Evolutionary conservation across 2,888 invertebrate species (phyloP).

Genomic region (Pachydiplax longipennis): DNA sequence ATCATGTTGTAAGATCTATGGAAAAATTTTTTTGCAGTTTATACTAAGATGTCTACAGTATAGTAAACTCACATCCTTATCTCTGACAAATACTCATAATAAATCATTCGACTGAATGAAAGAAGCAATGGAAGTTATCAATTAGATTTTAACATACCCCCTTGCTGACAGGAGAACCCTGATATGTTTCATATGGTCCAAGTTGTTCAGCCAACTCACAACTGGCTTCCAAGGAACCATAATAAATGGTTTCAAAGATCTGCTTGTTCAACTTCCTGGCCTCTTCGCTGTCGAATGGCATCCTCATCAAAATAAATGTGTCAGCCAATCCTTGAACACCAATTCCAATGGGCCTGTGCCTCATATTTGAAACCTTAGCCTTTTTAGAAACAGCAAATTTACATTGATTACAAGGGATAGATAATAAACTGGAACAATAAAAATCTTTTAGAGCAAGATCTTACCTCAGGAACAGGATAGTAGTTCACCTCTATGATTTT

Average conservation of each 20-base stretch:
- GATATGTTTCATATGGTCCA: constrained; percentile 91
- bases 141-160: constrained; percentile 65
- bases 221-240: constrained; percentile 94
- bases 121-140: too few species aligned
- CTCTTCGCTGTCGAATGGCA: constrained; percentile 89
- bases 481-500: constrained; percentile 96
- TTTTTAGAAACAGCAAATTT: constrained; percentile 51
- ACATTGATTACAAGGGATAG: too few species aligned
- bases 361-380: constrained; percentile 78
- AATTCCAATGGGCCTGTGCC: constrained; percentile 86
- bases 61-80: too few species aligned
- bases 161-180: constrained; percentile 91
- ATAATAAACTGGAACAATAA: too few species aligned
- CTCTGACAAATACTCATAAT: too few species aligned
- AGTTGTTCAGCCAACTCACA: constrained; percentile 87
- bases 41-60: too few species aligned
- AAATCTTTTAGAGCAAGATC: constrained; percentile 49
- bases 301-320: constrained; percentile 91
- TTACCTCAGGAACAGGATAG: constrained; percentile 92
- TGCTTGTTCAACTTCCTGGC: constrained; percentile 88
- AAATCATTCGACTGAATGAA: too few species aligned
- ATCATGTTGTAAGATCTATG: constrained; percentile 88
- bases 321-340: constrained; percentile 98
- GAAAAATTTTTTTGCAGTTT: neutral
- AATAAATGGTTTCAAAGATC: constrained; percentile 98